Conservation (phyloP, 2,113 vertebrate genomes). For the Lepus americanus region DNA sequence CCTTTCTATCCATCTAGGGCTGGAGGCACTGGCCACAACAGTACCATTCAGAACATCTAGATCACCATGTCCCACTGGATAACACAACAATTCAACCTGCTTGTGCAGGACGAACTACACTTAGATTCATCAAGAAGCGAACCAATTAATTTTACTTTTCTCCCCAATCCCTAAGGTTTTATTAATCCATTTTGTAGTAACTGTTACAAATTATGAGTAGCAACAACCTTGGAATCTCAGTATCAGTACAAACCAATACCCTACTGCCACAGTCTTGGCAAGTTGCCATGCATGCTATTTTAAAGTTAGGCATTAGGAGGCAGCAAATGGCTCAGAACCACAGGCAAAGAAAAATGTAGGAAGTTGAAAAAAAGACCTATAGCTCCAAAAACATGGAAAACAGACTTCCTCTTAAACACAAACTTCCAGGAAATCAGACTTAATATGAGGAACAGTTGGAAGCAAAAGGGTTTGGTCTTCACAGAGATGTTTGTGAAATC, state of each 20-base stretch:
- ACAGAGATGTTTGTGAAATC: slow-evolving; percentile 39
- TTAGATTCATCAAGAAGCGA: background rate
- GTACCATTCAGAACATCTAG: background rate
- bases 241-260: slow-evolving; percentile 35
- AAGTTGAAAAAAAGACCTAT: slow-evolving; percentile 76
- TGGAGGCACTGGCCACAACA: background rate
- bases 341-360: slow-evolving; percentile 79
- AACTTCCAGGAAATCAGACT: slow-evolving; percentile 73
- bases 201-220: slow-evolving; percentile 58
- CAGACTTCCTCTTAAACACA: slow-evolving; percentile 64
- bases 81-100: slow-evolving; percentile 21
- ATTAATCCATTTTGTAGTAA: slow-evolving; percentile 53
- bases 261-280: slow-evolving; percentile 72
- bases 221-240: slow-evolving; percentile 61
- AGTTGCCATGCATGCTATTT: slow-evolving; percentile 87
- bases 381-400: slow-evolving; percentile 75
- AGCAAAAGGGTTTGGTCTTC: background rate
- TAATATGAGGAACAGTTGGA: background rate
- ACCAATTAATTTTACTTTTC: slow-evolving; percentile 40
- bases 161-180: background rate
- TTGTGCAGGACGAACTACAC: slow-evolving; percentile 34
- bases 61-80: background rate
- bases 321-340: slow-evolving; percentile 90
- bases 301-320: slow-evolving; percentile 90
- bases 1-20: background rate